Evolutionary conservation across 2,888 invertebrate genomes (phyloP).

Genomic region (Cantharis rufa): DNA sequence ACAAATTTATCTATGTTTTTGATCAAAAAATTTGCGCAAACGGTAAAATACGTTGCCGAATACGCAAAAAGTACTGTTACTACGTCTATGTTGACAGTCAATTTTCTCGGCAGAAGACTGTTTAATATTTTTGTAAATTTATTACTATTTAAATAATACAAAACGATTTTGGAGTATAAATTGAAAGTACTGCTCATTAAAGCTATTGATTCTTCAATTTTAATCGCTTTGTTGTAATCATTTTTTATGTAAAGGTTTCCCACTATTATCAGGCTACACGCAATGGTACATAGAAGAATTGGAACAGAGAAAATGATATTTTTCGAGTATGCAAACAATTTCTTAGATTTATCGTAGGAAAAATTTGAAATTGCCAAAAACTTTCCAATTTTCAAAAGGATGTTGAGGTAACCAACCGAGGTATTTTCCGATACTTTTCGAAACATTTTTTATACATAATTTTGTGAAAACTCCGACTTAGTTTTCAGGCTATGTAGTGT

Average conservation of each 20-base stretch:
- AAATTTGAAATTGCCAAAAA: background rate
- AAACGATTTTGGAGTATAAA: background rate
- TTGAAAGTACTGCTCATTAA: background rate
- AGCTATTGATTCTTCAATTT: background rate
- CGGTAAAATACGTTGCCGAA: background rate
- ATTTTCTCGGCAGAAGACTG: background rate
- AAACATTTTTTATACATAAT: background rate
- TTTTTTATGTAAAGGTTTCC: background rate
- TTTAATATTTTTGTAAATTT: background rate
- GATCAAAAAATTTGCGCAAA: too few relatives aligned
- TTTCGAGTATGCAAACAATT: background rate
- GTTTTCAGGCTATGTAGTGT: too few relatives aligned
- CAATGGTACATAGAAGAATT: background rate
- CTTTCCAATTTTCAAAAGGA: background rate
- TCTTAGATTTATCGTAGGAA: background rate
- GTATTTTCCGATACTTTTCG: background rate
- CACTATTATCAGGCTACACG: background rate
- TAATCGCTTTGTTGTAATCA: background rate
- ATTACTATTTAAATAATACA: background rate
- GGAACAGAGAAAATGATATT: background rate
- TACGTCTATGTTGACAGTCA: background rate
- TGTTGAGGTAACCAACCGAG: background rate
- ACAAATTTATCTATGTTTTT: too few relatives aligned
- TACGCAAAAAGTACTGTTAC: too few relatives aligned
- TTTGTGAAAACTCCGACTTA: too few relatives aligned